Conservation (phyloP, 1,140 invertebrate genomes). For the Calycopis cecrops region DNA sequence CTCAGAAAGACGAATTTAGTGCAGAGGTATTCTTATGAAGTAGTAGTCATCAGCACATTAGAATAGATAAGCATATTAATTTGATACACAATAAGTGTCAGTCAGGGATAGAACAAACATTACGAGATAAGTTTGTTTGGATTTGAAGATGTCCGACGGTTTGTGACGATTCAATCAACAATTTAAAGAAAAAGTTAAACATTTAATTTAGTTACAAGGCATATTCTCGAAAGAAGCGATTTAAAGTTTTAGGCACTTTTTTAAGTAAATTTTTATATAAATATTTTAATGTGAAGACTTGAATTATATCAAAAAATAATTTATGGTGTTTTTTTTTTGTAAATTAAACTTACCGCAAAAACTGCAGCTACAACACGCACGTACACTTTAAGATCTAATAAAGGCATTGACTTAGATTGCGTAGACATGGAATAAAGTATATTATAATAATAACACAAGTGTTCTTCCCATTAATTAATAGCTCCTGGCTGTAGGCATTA, state of each 20-base stretch:
- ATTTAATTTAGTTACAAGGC: neutral
- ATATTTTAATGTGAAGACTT: neutral
- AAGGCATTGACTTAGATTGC: constrained; percentile 56
- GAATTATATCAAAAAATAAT: neutral
- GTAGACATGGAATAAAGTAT: constrained; percentile 39
- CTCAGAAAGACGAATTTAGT: no score
- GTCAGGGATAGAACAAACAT: constrained; percentile 23
- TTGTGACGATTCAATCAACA: neutral
- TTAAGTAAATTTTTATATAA: no score
- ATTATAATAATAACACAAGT: neutral
- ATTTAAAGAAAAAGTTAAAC: neutral
- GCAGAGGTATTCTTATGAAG: no score
- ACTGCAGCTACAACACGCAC: constrained; percentile 57
- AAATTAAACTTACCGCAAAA: constrained; percentile 37
- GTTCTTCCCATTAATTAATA: constrained; percentile 19
- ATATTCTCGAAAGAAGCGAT: neutral
- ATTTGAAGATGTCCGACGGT: neutral
- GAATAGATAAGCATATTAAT: no score
- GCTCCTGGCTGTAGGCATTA: neutral
- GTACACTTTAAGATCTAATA: constrained; percentile 54
- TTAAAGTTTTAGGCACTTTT: no score
- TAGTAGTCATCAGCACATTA: no score
- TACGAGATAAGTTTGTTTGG: constrained; percentile 9
- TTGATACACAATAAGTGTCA: no score
- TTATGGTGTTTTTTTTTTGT: no score